Evolutionary conservation across 2,113 vertebrate genomes (phyloP), one percentile per base, ranked within the genome.

Genomic region (Dipodomys merriami): DNA sequence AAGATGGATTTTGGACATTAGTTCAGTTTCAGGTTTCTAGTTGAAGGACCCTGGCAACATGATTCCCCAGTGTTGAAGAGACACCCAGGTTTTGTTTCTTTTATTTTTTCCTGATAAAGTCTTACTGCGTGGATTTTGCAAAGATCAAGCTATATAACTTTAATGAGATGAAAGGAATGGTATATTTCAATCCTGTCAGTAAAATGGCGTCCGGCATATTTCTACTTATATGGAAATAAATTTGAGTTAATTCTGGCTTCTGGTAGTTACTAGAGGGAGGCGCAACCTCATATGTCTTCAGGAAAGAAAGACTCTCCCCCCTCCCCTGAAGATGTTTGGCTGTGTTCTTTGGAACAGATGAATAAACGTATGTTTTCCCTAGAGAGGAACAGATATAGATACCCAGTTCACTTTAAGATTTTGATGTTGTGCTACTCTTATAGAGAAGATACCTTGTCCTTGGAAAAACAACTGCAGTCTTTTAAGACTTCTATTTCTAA

Each of bases 161-260:
- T 88, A 77, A 83, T 18, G 53, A 86, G 76, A 69, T 6, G 11
- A 27, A 6, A 33, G 29, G 83, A 72, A 25, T 2, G 27, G 35
- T 12, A 5, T 64, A 81, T 93, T 84, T 80, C 77, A 89, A 91
- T 20, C 29, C 49, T 73, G 92, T 81, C 27, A 72, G 81, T 68
- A 84, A 93, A 94, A 92, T 73, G 53, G 27, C 80, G 68, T 88
- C 71, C 53, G 91, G 16, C 9, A 29, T 19, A 20, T 44, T 90
- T 90, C 83, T 88, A 69, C 35, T 77, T 86, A 49, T 19, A 68
- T 39, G 30, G 33, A 46, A 83, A 91, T 78, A 81, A 72, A 90
- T 93, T 69, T 49, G 78, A 65, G 83, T 89, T 92, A 86, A 88
- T 94, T 93, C 33, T 19, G 27, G 57, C 77, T 49, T 83, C 60